Evolutionary conservation across 2,797 vertebrate species (phyloP), one percentile per base, ranked within the genome.

Genomic region (Paguma larvata): DNA sequence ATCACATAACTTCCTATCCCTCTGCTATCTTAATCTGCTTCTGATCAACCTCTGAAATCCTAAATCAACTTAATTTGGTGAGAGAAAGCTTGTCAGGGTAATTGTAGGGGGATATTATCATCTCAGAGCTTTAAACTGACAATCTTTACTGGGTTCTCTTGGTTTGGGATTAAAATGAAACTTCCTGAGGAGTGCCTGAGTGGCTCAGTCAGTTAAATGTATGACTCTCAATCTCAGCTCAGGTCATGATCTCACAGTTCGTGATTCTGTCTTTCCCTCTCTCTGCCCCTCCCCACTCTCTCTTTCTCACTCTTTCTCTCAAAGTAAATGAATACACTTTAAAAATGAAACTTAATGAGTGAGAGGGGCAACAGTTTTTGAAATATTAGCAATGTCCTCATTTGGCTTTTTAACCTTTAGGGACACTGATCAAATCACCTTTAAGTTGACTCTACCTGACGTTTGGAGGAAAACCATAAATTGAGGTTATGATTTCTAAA

Each of bases 321-420:
- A 59, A 59, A 59, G 23, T 59, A 59, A 59, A 21, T 8, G 19
- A 56, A 23, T 59, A 59, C 23, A 59, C 56, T 23, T 59, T 59
- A 23, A 73, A 90, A 59, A 56, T 63, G n/a, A 97, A 95, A 41
- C 30, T 32, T 59, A 63, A 32, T 82, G 62, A 79, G 21, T 77
- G 15, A 91, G 78, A n/a, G 1, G 23, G n/a, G 85, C 19, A 86
- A 79, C 21, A 51, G 9, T 92, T 91, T 73, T 83, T 25, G 18
- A 75, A 96, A 70, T 62, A 53, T 79, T 93, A 65, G 3, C 44
- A 32, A 25, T 80, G 27, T 65, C 56, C 46, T 77, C 41, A 41
- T 38, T 82, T 48, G 32, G 14, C 51, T 30, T 87, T 89, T 87
- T 89, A 91, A 68, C 41, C n/a, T 86, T 86, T 85, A 82, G 30